These are phyloP conservation scores for Caenorhabditis japonica DNA, from an alignment of 2,888 invertebrate species.

Conservation along the genomic window DNA sequence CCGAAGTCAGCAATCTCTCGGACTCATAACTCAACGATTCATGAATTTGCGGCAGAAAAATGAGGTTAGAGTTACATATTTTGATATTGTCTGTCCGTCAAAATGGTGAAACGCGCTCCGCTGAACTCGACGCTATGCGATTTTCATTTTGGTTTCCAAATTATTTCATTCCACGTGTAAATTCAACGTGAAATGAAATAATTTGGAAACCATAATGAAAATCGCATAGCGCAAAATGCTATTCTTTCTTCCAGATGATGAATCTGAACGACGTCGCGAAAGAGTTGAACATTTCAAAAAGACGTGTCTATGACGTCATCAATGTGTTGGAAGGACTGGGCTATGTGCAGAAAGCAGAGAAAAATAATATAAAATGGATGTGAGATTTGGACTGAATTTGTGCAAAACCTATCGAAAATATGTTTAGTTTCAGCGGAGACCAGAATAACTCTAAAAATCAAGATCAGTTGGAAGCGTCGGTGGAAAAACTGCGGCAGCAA, in stretches of 20 bases:
- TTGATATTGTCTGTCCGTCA: too few relatives aligned
- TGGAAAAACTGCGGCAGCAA: conserved; percentile 25
- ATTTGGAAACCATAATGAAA: too few relatives aligned
- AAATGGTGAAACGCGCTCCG: too few relatives aligned
- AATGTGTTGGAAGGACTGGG: conserved; percentile 37
- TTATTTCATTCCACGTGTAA: too few relatives aligned
- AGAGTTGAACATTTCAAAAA: conserved; percentile 32
- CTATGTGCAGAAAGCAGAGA: conserved; percentile 30
- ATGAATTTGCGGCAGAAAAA: conserved; percentile 27
- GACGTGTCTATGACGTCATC: conserved; percentile 37
- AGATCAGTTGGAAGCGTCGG: conserved; percentile 6
- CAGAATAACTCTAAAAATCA: not conserved
- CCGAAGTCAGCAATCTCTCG: conserved; percentile 28
- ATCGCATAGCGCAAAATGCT: too few relatives aligned
- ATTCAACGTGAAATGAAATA: too few relatives aligned
- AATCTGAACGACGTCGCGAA: conserved; percentile 30
- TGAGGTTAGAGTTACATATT: too few relatives aligned
- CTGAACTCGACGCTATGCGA: too few relatives aligned
- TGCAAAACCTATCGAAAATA: not conserved
- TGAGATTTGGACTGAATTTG: conserved; percentile 8
- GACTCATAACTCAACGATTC: conserved; percentile 35
- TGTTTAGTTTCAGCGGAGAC: conserved; percentile 15
- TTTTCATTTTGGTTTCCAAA: too few relatives aligned
- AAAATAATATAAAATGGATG: conserved; percentile 40
- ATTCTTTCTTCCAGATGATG: conserved; percentile 6